These are phyloP conservation scores for Octodon degus DNA, from an alignment of 2,113 vertebrate genomes.

Conservation along the genomic window DNA sequence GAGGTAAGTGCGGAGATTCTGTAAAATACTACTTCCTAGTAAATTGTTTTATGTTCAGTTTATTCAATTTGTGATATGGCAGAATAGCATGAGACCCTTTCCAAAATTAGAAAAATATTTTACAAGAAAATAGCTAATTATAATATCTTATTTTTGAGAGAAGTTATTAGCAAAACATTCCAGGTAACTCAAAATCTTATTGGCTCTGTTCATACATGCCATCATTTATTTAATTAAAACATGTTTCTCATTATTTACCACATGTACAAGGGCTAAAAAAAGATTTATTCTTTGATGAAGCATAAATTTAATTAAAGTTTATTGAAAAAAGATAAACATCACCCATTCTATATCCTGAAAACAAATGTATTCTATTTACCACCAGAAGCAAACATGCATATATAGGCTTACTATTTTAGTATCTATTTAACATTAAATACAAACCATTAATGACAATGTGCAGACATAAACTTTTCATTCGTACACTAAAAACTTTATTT, in stretches of 20 bases:
- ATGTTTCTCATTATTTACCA: neutral
- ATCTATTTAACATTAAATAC: neutral
- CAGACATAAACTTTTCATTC: neutral
- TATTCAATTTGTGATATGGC: neutral
- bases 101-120: neutral
- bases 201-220: neutral
- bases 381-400: neutral
- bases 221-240: constrained; percentile 27
- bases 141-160: neutral
- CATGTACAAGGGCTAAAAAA: neutral
- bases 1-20: neutral
- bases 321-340: neutral
- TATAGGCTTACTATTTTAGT: neutral
- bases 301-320: neutral
- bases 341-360: neutral
- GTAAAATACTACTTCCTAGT: neutral
- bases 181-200: neutral
- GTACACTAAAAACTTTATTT: neutral
- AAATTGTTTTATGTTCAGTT: neutral
- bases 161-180: neutral
- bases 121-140: neutral
- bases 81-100: neutral
- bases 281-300: neutral
- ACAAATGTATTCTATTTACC: neutral
- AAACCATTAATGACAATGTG: neutral